Evolutionary conservation across 2,797 vertebrate species (phyloP), one percentile per base, ranked within the genome.

Genomic region (Amblyraja radiata): DNA sequence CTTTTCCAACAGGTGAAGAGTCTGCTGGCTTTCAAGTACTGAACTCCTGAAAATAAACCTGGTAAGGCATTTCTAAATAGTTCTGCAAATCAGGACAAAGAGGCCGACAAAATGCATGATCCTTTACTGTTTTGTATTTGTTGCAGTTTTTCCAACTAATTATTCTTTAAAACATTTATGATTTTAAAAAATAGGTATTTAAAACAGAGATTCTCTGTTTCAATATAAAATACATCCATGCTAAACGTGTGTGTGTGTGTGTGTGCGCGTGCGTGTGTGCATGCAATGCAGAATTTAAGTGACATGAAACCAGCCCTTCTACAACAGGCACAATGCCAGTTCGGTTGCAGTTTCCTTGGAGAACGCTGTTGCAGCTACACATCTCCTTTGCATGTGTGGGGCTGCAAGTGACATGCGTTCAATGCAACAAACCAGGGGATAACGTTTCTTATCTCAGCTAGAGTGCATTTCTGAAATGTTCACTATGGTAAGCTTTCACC

Each of bases 211-310:
- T 76, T 76, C 88, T 91, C 90, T 54, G 73, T 76, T 92, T 76
- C 39, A 74, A 76, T 92, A 76, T 32, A 92, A 92, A 92, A 76
- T 92, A 92, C 39, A 92, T 54, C 90, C 90, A 92, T 92, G 90
- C 90, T 73, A 92, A 92, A 39, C 36, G 16, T 8, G 16, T 88
- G 39, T 46, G 28, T 91, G 54, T 54, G 46, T 54, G 46, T 90
- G 86, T 65, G 23, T 46, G 28, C 91, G 54, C 5, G 46, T 71
- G 86, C 18, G 11, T 46, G 28, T 91, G 54, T 54, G 36, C 90
- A 92, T 92, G 90, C 90, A 92, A 46, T 92, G 90, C 68, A 76
- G 71, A 92, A 54, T 39, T 54, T 92, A 92, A 92, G 39, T 14
- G 36, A 58, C 71, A 76, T n/a, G 23, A 58, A 92, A 25, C 46